Conservation (phyloP, 2,113 vertebrate genomes). For the Suricata suricatta region DNA sequence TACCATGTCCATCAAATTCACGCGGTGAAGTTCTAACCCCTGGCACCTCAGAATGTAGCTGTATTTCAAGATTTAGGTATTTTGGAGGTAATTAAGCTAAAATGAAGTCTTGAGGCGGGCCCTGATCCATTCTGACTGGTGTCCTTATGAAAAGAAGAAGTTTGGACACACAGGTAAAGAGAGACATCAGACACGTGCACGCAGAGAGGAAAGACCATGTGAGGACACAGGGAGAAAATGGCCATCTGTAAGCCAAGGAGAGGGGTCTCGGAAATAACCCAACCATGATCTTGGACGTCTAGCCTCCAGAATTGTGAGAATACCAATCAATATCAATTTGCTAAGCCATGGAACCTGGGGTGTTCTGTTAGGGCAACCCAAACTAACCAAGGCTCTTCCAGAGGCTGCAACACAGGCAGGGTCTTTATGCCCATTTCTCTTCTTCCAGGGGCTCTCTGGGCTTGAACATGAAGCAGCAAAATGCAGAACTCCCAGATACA, state of each 20-base stretch:
- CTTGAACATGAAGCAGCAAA: neutral
- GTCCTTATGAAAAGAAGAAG: neutral
- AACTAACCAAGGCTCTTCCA: neutral
- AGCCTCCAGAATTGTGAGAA: neutral
- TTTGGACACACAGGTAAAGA: neutral
- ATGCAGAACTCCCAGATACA: neutral
- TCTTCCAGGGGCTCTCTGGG: neutral
- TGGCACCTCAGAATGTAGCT: neutral
- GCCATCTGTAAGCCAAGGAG: neutral
- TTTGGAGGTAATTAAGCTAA: neutral
- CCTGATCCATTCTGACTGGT: neutral
- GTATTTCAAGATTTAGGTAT: neutral
- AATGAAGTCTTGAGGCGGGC: neutral
- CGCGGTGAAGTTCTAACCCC: neutral
- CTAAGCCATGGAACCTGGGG: neutral
- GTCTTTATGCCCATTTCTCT: rapidly evolving
- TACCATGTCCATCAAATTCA: neutral
- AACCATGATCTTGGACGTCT: neutral
- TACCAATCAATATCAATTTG: neutral
- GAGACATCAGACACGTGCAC: rapidly evolving
- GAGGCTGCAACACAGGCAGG: neutral
- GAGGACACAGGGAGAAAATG: neutral
- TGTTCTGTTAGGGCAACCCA: rapidly evolving
- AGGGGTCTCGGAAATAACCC: neutral
- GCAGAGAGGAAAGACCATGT: neutral